Evolutionary conservation across 2,113 vertebrate species (phyloP), one percentile per base, ranked within the genome.

Genomic region (Calcarius ornatus): DNA sequence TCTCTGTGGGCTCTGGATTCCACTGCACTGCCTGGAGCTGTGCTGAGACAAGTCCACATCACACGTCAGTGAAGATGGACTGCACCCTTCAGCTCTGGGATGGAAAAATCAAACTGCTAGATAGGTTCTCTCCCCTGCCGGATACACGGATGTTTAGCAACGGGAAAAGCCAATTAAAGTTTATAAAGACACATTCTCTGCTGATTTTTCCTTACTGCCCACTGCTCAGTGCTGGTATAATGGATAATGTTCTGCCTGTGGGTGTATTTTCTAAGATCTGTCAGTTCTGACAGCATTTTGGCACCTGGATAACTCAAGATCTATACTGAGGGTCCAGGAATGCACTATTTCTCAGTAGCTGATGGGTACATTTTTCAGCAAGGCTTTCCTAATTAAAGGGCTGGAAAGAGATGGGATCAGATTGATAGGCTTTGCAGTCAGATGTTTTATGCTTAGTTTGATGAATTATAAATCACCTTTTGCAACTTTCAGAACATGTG

Each of bases 341-440:
- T 28, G 70, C 97, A 96, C 96, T 95, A 97, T 95, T 93, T 94
- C 95, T 97, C 94, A 92, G 93, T 81, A 95, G 93, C 89, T 94
- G 96, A 98, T 97, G 96, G 96, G 96, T 95, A 97, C 96, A 97
- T 97, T 97, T 97, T 98, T 97, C 97, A 97, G 97, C 95, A 95
- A 97, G 96, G 95, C 91, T 96, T 96, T 96, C 90, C 96, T 98
- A 98, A 98, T 98, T 98, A 98, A 98, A 97, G 92, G 86, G 88
- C 97, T 96, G 90, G 96, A 96, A 96, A 94, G 90, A 96, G 97
- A 97, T 92, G 91, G 70, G 51, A 95, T 95, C 95, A 96, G 96
- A 98, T 96, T 97, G 97, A 98, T 97, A 95, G 92, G 93, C 94
- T 97, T 95, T 92, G 95, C 95, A 97, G 95, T 95, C 90, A 94